Conservation (phyloP, 2,113 vertebrate genomes). For the Planiliza haematocheilus region DNA sequence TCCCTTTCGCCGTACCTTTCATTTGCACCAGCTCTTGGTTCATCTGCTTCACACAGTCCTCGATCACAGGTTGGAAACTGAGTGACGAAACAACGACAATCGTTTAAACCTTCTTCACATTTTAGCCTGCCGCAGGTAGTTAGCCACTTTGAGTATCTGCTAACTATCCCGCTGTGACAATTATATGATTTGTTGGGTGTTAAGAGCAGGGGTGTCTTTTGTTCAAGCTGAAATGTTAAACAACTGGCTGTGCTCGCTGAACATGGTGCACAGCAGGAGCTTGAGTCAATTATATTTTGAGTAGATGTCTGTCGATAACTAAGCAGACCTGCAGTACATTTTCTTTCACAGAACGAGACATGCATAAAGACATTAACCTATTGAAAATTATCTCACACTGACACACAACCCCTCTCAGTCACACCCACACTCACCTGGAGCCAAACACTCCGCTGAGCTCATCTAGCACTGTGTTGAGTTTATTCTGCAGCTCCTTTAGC, state of each 20-base stretch:
- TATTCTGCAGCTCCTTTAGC: constrained; percentile 96
- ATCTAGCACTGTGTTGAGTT: constrained; percentile 92
- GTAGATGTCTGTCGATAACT: constrained; percentile 9
- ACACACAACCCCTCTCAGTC: background rate
- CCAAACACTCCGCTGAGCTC: constrained; percentile 91
- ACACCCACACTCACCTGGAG: constrained; percentile 86
- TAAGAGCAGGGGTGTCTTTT: constrained; percentile 23
- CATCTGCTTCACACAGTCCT: constrained; percentile 97
- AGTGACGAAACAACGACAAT: constrained; percentile 9
- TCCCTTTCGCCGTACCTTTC: constrained; percentile 88
- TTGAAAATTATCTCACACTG: constrained; percentile 18
- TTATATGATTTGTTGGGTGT: constrained; percentile 25
- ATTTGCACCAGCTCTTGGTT: constrained; percentile 92
- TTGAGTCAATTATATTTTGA: constrained; percentile 37
- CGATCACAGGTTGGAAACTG: constrained; percentile 93
- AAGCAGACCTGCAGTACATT: constrained; percentile 19
- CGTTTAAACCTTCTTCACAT: background rate
- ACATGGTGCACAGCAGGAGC: constrained; percentile 18
- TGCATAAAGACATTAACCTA: constrained; percentile 6
- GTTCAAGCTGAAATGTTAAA: constrained; percentile 39
- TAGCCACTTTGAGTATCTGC: background rate
- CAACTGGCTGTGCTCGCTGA: constrained; percentile 29
- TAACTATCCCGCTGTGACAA: constrained; percentile 6
- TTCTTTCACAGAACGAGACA: constrained; percentile 27
- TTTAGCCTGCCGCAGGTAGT: background rate